Evolutionary conservation across 1,140 invertebrate genomes (phyloP).

Genomic region (Aphelenchoides fujianensis): DNA sequence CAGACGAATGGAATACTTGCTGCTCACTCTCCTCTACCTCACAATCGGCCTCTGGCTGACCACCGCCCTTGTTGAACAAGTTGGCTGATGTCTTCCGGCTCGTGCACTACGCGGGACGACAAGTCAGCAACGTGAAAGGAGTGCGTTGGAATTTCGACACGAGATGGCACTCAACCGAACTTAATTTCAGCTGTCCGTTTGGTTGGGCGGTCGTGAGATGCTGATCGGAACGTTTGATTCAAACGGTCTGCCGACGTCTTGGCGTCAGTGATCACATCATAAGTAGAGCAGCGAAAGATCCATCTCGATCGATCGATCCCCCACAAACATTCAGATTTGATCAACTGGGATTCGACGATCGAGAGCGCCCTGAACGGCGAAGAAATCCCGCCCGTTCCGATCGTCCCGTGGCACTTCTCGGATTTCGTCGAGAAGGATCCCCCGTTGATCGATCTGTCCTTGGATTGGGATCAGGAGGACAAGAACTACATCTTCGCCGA

Average conservation of each 20-base stretch:
- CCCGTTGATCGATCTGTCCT: slow-evolving; percentile 54
- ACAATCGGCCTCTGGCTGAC: slow-evolving; percentile 60
- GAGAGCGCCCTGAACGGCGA: slow-evolving; percentile 46
- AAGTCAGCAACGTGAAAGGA: slow-evolving; percentile 57
- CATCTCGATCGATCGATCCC: background rate
- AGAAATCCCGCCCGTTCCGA: slow-evolving; percentile 44
- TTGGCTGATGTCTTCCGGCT: slow-evolving; percentile 56
- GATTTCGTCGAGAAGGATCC: slow-evolving; percentile 58
- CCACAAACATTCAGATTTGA: slow-evolving; percentile 38
- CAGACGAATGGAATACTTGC: slow-evolving; percentile 57
- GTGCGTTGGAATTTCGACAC: slow-evolving; percentile 32
- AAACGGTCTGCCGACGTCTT: slow-evolving; percentile 53
- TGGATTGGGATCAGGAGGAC: slow-evolving; percentile 50
- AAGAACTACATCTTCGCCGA: slow-evolving; percentile 24
- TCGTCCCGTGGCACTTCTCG: slow-evolving; percentile 59
- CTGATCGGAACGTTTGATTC: slow-evolving; percentile 54
- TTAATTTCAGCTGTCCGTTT: slow-evolving; percentile 53
- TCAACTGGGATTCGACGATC: slow-evolving; percentile 57
- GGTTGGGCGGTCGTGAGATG: slow-evolving; percentile 51
- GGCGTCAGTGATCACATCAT: slow-evolving; percentile 57
- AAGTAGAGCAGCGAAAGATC: slow-evolving; percentile 31
- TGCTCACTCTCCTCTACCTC: slow-evolving; percentile 54
- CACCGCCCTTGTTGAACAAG: slow-evolving; percentile 56
- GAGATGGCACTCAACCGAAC: slow-evolving; percentile 22
- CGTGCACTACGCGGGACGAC: slow-evolving; percentile 56